A percentile compares a stretch with the other conserved stretches of the same genome.
Conservation (phyloP, 2,113 vertebrate species). For the Mola mola region DNA sequence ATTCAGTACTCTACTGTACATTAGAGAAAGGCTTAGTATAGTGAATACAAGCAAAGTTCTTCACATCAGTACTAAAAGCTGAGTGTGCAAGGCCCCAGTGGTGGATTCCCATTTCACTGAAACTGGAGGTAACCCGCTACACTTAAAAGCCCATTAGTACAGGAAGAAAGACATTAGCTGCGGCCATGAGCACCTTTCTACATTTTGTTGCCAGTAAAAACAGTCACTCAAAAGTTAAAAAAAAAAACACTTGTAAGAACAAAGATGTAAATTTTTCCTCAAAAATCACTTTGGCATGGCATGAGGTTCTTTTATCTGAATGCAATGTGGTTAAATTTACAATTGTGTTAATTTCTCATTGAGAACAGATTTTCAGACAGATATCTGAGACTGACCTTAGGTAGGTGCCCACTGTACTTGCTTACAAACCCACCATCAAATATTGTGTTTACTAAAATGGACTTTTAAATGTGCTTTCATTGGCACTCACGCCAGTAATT, state of each 20-base stretch:
- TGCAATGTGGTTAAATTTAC: too few relatives aligned
- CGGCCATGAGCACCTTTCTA: slow-evolving; percentile 32
- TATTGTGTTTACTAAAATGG: slow-evolving; percentile 62
- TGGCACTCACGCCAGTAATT: slow-evolving; percentile 70
- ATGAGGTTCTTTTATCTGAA: too few relatives aligned
- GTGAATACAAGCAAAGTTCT: slow-evolving; percentile 31
- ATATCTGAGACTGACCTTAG: not conserved
- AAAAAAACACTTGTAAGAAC: slow-evolving; percentile 46
- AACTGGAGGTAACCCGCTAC: slow-evolving; percentile 61
- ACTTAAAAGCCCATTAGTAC: slow-evolving; percentile 75
- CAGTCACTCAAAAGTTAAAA: too few relatives aligned
- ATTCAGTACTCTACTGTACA: slow-evolving; percentile 40
- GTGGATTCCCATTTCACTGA: slow-evolving; percentile 64
- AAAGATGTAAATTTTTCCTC: not conserved
- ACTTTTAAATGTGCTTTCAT: slow-evolving; percentile 66
- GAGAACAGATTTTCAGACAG: not conserved
- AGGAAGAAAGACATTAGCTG: slow-evolving; percentile 61
- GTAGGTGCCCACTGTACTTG: slow-evolving; percentile 21
- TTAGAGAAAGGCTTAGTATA: slow-evolving; percentile 19
- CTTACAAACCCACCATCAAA: slow-evolving; percentile 29
- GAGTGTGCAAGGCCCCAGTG: slow-evolving; percentile 46
- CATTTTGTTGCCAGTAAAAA: slow-evolving; percentile 34
- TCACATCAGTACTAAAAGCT: slow-evolving; percentile 49
- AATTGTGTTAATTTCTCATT: not conserved
- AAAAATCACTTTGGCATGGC: not conserved